These are phyloP conservation scores for Lepeophtheirus salmonis DNA, from an alignment of 1,140 invertebrate genomes.

Conservation along the genomic window DNA sequence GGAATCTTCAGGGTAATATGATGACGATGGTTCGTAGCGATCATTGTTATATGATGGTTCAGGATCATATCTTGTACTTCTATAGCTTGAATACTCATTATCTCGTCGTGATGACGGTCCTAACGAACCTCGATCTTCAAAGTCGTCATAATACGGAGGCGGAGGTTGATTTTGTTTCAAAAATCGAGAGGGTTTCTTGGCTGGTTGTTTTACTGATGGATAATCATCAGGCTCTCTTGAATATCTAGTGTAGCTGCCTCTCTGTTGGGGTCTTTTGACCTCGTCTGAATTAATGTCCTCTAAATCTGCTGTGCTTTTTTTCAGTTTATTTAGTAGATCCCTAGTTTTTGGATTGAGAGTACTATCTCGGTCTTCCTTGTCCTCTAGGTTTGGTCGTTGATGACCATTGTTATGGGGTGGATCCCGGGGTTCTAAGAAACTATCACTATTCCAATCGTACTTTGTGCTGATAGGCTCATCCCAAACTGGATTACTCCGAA, in stretches of 20 bases:
- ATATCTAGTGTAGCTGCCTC: too few relatives aligned
- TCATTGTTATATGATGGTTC: background rate
- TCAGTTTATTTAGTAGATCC: constrained; percentile 1
- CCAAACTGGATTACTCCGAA: constrained; percentile 5
- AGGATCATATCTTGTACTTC: background rate
- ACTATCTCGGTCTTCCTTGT: background rate
- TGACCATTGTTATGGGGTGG: too few relatives aligned
- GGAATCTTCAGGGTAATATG: background rate
- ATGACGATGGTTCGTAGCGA: background rate
- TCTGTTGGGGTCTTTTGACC: background rate
- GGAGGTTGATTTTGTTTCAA: too few relatives aligned
- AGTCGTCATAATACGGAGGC: background rate
- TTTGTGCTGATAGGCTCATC: background rate
- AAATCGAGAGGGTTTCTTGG: background rate
- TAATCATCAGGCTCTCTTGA: background rate
- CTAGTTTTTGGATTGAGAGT: constrained; percentile 2
- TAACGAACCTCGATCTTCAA: background rate
- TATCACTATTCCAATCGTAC: constrained; percentile 7
- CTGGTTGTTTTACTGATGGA: too few relatives aligned
- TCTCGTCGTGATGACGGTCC: too few relatives aligned
- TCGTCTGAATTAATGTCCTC: background rate
- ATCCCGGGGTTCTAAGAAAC: background rate
- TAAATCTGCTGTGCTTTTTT: background rate
- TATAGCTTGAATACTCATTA: background rate
- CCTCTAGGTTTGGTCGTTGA: background rate